Conservation (phyloP, 64 coral and sea anemone genomes). For the Exaiptasia diaphana region DNA sequence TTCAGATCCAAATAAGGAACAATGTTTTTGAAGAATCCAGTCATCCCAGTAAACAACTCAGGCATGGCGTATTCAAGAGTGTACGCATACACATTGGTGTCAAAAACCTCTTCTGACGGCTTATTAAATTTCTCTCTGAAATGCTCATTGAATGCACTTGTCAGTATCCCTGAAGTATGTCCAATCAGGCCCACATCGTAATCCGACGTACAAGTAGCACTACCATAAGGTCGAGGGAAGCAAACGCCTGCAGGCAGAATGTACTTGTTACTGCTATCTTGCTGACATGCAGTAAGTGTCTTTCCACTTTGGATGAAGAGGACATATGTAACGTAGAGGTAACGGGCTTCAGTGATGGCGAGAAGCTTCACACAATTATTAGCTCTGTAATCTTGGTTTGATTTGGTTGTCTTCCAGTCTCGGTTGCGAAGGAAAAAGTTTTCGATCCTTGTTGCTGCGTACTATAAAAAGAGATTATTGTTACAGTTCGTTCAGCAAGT, state of each 20-base stretch:
- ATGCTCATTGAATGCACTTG: constrained; percentile 25
- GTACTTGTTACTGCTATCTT: background rate
- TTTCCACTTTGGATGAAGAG: constrained; percentile 15
- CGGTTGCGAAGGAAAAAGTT: constrained; percentile 9
- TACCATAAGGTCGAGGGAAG: constrained; percentile 42
- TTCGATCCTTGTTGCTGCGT: constrained; percentile 11
- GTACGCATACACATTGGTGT: constrained; percentile 43
- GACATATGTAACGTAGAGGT: constrained; percentile 26
- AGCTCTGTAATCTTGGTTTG: background rate
- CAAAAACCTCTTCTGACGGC: constrained; percentile 43
- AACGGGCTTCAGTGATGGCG: constrained; percentile 19
- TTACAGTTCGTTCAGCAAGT: background rate
- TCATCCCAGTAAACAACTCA: constrained; percentile 1
- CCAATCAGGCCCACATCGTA: constrained; percentile 62
- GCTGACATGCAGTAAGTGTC: background rate
- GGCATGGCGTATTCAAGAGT: constrained; percentile 52
- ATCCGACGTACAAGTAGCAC: constrained; percentile 25
- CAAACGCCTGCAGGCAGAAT: background rate
- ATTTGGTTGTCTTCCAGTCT: constrained; percentile 2
- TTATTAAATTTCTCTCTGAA: constrained; percentile 14
- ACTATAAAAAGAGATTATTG: background rate
- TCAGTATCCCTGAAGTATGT: constrained; percentile 10
- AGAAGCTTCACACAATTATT: background rate
- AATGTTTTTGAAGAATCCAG: background rate
- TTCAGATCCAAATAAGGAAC: background rate